Evolutionary conservation across 1,140 invertebrate genomes (phyloP).

Genomic region (Drosophila nigrodunni): DNA sequence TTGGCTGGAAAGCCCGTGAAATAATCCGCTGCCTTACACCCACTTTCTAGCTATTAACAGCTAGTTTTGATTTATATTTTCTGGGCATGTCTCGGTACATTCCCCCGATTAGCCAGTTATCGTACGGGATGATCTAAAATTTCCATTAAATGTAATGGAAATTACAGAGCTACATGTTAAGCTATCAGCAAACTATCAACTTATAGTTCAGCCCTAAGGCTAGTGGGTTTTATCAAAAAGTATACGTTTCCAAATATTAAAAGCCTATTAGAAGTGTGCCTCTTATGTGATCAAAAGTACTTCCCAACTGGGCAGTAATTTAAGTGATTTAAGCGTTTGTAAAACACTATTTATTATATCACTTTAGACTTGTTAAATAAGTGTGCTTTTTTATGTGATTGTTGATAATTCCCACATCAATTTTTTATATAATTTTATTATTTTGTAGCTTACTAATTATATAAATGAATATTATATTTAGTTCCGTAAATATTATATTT

Average conservation of each 20-base stretch:
- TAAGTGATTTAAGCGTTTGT: not conserved
- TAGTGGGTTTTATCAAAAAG: conserved; percentile 6
- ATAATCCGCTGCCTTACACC: conserved; percentile 28
- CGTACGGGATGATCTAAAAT: conserved; percentile 34
- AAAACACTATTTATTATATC: too few relatives aligned
- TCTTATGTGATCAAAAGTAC: conserved; percentile 21
- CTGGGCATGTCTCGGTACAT: conserved; percentile 16
- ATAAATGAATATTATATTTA: too few relatives aligned
- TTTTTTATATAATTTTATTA: not conserved
- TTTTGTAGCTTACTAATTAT: not conserved
- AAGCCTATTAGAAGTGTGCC: conserved; percentile 10
- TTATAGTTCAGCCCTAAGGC: conserved; percentile 5
- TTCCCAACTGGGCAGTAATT: not conserved
- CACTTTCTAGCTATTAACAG: conserved; percentile 17
- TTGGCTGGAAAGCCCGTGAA: conserved; percentile 63
- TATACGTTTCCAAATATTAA: not conserved
- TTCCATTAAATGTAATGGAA: conserved; percentile 21
- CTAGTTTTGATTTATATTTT: conserved; percentile 9
- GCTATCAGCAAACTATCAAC: conserved; percentile 11
- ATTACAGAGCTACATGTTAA: conserved; percentile 21
- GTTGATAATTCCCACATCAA: not conserved
- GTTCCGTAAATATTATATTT: too few relatives aligned
- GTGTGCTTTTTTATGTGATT: not conserved
- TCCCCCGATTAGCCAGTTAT: conserved; percentile 32
- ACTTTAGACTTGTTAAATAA: not conserved